Conservation (phyloP, 2,113 vertebrate genomes). For the Leptobrachium leishanense region DNA sequence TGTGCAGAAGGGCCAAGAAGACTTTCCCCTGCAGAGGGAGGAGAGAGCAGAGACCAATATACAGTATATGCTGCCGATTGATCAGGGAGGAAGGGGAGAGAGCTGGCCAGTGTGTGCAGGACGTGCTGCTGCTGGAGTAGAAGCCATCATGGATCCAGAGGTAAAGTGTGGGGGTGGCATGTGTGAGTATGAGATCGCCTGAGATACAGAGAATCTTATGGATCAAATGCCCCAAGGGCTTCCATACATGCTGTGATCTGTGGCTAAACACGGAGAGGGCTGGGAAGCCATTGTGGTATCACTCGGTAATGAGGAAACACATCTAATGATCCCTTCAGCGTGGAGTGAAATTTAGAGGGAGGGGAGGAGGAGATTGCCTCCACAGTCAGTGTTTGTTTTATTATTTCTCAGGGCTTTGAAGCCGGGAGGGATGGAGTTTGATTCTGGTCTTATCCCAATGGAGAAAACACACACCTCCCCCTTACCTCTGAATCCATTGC, state of each 20-base stretch:
- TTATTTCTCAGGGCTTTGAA: background rate
- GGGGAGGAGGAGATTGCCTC: background rate
- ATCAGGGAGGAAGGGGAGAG: background rate
- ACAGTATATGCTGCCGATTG: background rate
- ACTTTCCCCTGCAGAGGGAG: too few species aligned
- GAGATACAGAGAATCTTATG: background rate
- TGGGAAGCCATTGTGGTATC: background rate
- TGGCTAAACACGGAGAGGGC: too few species aligned
- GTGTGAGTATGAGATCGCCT: background rate
- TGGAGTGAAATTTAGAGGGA: background rate
- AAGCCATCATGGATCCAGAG: conserved; percentile 39
- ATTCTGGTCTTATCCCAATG: background rate
- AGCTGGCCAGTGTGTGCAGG: background rate
- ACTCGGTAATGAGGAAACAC: background rate
- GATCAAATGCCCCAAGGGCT: background rate
- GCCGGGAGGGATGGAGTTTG: background rate
- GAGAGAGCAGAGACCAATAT: too few species aligned
- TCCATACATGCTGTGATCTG: too few species aligned
- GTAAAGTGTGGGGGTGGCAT: background rate
- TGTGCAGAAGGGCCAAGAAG: too few species aligned
- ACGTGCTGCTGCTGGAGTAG: conserved; percentile 24
- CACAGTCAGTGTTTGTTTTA: background rate
- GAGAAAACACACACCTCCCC: background rate
- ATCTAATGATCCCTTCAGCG: background rate
- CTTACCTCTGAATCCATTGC: conserved; percentile 39